Conservation (phyloP, 1,140 invertebrate genomes). For the Aphaenogaster floridana region DNA sequence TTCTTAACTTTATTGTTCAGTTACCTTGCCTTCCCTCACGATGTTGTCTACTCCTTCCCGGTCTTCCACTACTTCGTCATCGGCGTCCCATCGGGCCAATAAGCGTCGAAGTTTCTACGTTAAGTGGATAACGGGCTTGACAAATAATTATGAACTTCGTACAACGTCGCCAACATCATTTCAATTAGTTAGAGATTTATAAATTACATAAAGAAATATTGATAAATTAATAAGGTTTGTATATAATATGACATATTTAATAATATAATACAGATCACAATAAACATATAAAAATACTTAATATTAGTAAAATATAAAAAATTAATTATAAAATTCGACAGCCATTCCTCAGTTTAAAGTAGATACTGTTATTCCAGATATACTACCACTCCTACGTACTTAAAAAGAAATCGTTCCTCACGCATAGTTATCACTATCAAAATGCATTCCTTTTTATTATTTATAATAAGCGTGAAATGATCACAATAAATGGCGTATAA, state of each 20-base stretch:
- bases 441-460: conserved; percentile 4
- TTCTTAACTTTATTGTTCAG: conserved; percentile 53
- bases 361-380: background rate
- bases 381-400: background rate
- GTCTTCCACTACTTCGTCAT: conserved; percentile 53
- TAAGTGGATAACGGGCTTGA: conserved; percentile 58
- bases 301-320: background rate
- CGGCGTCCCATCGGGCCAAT: conserved; percentile 52
- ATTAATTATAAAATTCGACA: background rate
- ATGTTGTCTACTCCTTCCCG: conserved; percentile 37
- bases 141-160: conserved; percentile 64
- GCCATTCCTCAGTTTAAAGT: background rate
- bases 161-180: conserved; percentile 7
- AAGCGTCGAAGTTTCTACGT: conserved; percentile 57
- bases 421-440: background rate
- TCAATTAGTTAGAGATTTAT: conserved; percentile 43
- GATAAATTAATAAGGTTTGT: background rate
- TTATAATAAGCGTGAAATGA: background rate
- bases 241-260: conserved; percentile 18
- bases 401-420: background rate
- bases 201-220: conserved; percentile 24
- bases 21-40: conserved; percentile 1
- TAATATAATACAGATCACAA: conserved; percentile 1
- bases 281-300: conserved; percentile 7
- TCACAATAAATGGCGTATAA: background rate